Conservation (phyloP, 2,888 invertebrate genomes). For the Toxonevra muliebris region DNA sequence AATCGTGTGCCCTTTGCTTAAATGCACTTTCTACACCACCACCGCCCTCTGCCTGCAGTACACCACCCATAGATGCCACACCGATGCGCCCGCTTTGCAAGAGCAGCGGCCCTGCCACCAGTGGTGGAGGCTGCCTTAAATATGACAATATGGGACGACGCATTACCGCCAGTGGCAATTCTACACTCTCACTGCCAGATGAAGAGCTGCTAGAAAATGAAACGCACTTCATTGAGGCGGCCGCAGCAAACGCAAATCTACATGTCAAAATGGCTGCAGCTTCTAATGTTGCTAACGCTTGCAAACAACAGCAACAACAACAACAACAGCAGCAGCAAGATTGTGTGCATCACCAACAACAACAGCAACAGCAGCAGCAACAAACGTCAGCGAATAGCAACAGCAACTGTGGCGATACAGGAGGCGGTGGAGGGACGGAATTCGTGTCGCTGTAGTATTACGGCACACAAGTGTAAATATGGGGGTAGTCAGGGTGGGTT, state of each 20-base stretch:
- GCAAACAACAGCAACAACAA: constrained; percentile 23
- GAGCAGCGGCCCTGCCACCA: constrained; percentile 34
- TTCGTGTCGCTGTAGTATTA: constrained; percentile 66
- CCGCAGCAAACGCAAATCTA: constrained; percentile 36
- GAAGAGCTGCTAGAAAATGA: constrained; percentile 64
- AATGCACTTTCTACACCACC: constrained; percentile 41
- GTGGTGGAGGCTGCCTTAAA: constrained; percentile 63
- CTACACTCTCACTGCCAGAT: constrained; percentile 83
- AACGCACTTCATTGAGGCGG: constrained; percentile 58
- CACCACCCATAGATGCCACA: constrained; percentile 55
- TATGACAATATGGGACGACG: constrained; percentile 93
- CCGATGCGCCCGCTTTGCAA: constrained; percentile 51
- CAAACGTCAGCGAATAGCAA: constrained; percentile 35
- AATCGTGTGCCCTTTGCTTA: constrained; percentile 50
- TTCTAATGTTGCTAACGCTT: constrained; percentile 30
- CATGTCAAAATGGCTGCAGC: constrained; percentile 26
- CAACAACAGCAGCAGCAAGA: constrained; percentile 32
- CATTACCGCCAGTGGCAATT: constrained; percentile 88
- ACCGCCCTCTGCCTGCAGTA: constrained; percentile 46
- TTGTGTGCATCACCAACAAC: constrained; percentile 39
- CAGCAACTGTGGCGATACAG: constrained; percentile 39
- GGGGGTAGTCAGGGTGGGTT: background rate
- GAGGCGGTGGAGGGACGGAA: constrained; percentile 53
- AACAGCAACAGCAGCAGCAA: constrained; percentile 42
- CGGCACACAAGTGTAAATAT: constrained; percentile 60